Evolutionary conservation across 2,113 vertebrate species (phyloP).

Genomic region (Rhombomys opimus): DNA sequence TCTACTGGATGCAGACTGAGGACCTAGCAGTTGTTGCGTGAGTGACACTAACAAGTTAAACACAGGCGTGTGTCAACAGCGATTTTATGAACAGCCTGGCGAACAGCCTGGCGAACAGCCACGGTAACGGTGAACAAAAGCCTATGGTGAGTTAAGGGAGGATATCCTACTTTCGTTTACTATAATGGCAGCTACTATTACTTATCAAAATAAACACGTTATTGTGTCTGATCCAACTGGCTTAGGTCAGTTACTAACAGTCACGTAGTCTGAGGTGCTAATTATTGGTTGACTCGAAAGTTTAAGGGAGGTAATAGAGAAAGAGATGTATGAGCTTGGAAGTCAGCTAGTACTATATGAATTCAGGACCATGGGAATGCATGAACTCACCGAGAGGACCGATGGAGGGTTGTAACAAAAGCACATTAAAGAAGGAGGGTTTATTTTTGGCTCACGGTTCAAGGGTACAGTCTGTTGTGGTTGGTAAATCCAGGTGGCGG

Average conservation of each 20-base stretch:
- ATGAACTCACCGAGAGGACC: neutral
- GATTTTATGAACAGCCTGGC: neutral
- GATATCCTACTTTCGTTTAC: neutral
- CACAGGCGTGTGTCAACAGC: neutral
- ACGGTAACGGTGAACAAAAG: fast-evolving
- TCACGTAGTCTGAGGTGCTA: neutral
- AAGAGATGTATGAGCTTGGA: neutral
- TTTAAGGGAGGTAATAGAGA: neutral
- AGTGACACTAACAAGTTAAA: neutral
- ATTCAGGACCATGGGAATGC: neutral
- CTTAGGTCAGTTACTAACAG: neutral
- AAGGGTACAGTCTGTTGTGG: neutral
- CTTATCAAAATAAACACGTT: neutral
- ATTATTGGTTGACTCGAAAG: neutral
- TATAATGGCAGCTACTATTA: neutral
- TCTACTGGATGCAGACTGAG: neutral
- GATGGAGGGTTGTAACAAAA: neutral
- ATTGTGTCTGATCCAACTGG: neutral
- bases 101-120: neutral
- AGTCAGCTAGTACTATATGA: neutral
- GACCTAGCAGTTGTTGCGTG: neutral
- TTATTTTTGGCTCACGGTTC: neutral
- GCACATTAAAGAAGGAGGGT: neutral
- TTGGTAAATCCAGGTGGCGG: neutral
- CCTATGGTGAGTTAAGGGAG: neutral